Base-by-base conservation (phyloP, 64 coral and sea anemone species). In the Actinia equina region DNA sequence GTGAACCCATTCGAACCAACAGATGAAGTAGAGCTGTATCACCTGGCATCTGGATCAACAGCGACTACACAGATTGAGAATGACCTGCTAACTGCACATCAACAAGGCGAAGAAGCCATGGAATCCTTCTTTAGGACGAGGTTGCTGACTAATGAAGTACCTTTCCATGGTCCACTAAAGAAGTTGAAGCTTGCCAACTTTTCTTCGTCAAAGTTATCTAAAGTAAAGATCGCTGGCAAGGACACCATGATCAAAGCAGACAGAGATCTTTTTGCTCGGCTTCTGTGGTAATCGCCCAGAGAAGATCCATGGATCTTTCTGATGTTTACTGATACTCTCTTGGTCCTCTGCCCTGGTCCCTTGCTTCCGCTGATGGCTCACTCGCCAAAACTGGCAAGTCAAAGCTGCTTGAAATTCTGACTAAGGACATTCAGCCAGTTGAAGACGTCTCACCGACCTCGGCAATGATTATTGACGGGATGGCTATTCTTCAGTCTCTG, bases 181-280 rank as follows among this genome's bases (percentile, higher is more conserved):
- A 80, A 80, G 17, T 52, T 80, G 44, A 80, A 80, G 44, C 77
- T 80, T 0, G 14, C 44, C 27, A 80, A 22, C 17, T 80, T 80
- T 80, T 51, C 78, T 12, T 52, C 78, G 16, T 78, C 76, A 80
- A 80, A 49, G 78, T 44, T 80, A 17, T 80, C 78, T 13, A 86
- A 76, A 76, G 55, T 85, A 10, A 84, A 59, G 56, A 71, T 91
- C 54, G 23, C 74, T 91, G 91, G 86, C 20, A 81, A 81, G 20
- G 91, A 92, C 45, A 43, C 42, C 37, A 87, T 87, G 79, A 46
- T 92, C 19, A 87, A 92, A 76, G 90, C 90, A 51, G 90, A 87
- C 80, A 86, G 85, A 83, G 85, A 92, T 71, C 80, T 87, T n/a
- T 92, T 92, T 87, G 77, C 90, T 83, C 90, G 59, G 30, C 90